Percentiles rank a stretch among this genome's conserved stretches.
Conservation (phyloP, 1,140 invertebrate species). For the Pinna nobilis region DNA sequence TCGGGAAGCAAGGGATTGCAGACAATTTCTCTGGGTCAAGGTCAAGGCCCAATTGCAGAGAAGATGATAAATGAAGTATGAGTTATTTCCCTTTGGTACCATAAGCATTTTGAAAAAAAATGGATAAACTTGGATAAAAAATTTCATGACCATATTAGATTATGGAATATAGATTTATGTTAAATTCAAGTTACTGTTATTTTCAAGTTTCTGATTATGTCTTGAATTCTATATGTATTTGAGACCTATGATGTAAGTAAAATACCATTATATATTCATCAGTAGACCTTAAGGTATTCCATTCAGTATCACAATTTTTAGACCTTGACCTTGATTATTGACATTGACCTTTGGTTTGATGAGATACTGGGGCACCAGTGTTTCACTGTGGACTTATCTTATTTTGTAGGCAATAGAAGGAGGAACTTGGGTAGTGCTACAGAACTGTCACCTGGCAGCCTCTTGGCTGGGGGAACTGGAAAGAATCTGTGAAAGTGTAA, state of each 20-base stretch:
- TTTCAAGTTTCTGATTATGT: too few species aligned
- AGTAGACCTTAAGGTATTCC: too few species aligned
- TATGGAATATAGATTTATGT: too few species aligned
- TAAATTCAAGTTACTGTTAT: too few species aligned
- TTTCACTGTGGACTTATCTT: neutral
- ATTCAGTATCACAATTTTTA: too few species aligned
- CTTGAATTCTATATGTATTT: too few species aligned
- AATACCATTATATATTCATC: too few species aligned
- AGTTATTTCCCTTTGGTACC: neutral
- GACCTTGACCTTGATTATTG: slow-evolving; percentile 2
- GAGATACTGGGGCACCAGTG: neutral
- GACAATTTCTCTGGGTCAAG: slow-evolving; percentile 73
- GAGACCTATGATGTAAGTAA: too few species aligned
- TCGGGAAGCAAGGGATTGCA: slow-evolving; percentile 66
- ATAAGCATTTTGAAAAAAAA: too few species aligned
- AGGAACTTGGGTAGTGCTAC: slow-evolving; percentile 74
- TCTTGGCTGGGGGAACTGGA: slow-evolving; percentile 74
- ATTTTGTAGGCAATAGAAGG: slow-evolving; percentile 64
- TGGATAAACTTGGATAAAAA: too few species aligned
- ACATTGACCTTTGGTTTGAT: neutral
- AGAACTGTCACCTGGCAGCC: slow-evolving; percentile 75
- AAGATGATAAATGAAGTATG: slow-evolving; percentile 70
- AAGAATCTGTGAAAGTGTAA: slow-evolving; percentile 74
- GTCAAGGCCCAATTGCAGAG: slow-evolving; percentile 74
- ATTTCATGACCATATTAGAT: too few species aligned